Conservation (phyloP, 2,888 invertebrate genomes). For the Andrena chrysosceles region DNA sequence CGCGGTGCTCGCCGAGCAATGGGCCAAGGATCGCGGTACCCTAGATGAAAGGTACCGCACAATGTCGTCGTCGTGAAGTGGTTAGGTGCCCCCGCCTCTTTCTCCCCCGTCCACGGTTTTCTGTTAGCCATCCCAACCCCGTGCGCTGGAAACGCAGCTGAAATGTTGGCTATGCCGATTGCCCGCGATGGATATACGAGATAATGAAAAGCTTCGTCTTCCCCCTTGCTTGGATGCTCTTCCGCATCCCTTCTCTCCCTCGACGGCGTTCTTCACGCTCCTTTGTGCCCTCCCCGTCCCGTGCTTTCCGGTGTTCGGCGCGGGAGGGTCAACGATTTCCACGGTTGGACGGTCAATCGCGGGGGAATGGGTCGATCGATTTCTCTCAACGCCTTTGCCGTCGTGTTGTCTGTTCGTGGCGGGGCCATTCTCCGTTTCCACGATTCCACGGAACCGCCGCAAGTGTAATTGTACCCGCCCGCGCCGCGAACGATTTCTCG, state of each 20-base stretch:
- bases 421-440: background rate
- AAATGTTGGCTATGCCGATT: constrained; percentile 80
- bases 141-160: constrained; percentile 66
- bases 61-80: constrained; percentile 79
- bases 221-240: constrained; percentile 60
- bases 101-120: constrained; percentile 10
- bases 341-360: constrained; percentile 35
- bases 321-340: constrained; percentile 44
- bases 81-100: constrained; percentile 55
- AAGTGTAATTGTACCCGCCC: constrained; percentile 17
- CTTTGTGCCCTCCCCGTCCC: background rate
- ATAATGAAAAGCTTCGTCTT: constrained; percentile 79
- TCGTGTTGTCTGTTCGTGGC: background rate
- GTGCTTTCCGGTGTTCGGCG: background rate
- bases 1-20: constrained; percentile 11
- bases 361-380: constrained; percentile 30
- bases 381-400: constrained; percentile 40
- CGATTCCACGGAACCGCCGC: constrained; percentile 13
- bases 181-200: constrained; percentile 79
- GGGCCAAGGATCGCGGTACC: constrained; percentile 56
- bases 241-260: constrained; percentile 69
- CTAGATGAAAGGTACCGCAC: constrained; percentile 79
- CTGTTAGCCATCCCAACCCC: constrained; percentile 26
- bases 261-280: constrained; percentile 1
- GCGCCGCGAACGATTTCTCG: background rate